These are phyloP conservation scores for Pipistrellus kuhlii DNA, from an alignment of 2,797 vertebrate species.

Conservation along the genomic window DNA sequence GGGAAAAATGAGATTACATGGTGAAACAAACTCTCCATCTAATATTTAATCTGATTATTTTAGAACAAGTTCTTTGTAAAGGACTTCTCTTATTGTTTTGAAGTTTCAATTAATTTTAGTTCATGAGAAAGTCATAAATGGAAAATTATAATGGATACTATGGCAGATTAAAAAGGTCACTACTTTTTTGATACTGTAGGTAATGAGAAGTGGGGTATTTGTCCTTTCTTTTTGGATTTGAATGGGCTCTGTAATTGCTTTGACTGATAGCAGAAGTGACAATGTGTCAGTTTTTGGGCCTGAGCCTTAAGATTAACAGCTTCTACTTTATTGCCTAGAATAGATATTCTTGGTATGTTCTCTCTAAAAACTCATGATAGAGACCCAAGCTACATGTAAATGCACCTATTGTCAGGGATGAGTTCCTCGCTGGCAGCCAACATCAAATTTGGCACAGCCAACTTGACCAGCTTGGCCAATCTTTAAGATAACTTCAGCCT, in stretches of 20 bases:
- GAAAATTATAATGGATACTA: neutral
- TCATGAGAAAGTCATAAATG: neutral
- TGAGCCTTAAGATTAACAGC: neutral
- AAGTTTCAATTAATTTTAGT: slow-evolving; percentile 29
- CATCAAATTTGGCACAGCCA: neutral
- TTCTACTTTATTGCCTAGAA: slow-evolving; percentile 5
- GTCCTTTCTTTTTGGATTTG: neutral
- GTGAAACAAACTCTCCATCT: neutral
- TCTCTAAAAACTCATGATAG: neutral
- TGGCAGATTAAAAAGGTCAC: neutral
- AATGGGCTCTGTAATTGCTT: neutral
- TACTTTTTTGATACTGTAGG: neutral
- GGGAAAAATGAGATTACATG: slow-evolving; percentile 49
- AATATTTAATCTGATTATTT: slow-evolving; percentile 57
- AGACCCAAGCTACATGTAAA: neutral
- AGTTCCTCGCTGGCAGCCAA: neutral
- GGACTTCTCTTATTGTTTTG: neutral
- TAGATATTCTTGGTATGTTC: neutral
- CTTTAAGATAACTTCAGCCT: neutral
- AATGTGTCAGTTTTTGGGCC: neutral
- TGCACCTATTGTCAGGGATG: neutral
- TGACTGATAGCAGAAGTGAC: neutral
- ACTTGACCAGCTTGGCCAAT: neutral
- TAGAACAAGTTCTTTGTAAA: neutral
- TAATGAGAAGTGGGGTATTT: neutral